These are phyloP conservation scores for Diadegma fenestrale DNA, from an alignment of 2,888 invertebrate genomes.

Conservation along the genomic window DNA sequence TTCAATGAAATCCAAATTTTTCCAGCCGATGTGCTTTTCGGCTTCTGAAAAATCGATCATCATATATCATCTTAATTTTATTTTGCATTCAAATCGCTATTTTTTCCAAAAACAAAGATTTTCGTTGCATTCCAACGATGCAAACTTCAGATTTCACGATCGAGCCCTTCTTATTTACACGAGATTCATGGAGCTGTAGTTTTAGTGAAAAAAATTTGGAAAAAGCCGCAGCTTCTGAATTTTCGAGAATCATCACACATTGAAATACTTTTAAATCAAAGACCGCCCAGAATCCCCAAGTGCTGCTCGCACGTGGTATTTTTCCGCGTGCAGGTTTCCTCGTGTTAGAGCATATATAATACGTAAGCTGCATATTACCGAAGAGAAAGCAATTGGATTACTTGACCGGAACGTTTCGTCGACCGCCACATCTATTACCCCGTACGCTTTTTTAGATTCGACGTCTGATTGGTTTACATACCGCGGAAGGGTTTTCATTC, in stretches of 20 bases:
- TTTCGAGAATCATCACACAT: background rate
- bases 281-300: background rate
- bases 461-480: slow-evolving; percentile 40
- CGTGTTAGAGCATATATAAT: slow-evolving; percentile 39
- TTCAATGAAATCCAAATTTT: too few relatives aligned
- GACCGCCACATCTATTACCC: slow-evolving; percentile 23
- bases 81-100: too few relatives aligned
- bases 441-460: slow-evolving; percentile 22
- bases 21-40: too few relatives aligned
- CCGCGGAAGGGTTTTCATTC: slow-evolving; percentile 44
- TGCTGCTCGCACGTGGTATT: background rate
- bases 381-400: slow-evolving; percentile 71
- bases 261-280: background rate
- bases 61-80: too few relatives aligned
- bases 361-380: slow-evolving; percentile 59
- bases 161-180: background rate
- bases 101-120: too few relatives aligned
- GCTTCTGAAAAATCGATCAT: too few relatives aligned
- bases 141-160: background rate
- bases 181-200: background rate
- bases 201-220: slow-evolving; percentile 1
- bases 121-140: slow-evolving; percentile 19
- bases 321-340: background rate
- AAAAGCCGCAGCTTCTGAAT: background rate
- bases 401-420: slow-evolving; percentile 69